These are phyloP conservation scores for Mythimna loreyi DNA, from an alignment of 2,888 invertebrate genomes.

Conservation along the genomic window DNA sequence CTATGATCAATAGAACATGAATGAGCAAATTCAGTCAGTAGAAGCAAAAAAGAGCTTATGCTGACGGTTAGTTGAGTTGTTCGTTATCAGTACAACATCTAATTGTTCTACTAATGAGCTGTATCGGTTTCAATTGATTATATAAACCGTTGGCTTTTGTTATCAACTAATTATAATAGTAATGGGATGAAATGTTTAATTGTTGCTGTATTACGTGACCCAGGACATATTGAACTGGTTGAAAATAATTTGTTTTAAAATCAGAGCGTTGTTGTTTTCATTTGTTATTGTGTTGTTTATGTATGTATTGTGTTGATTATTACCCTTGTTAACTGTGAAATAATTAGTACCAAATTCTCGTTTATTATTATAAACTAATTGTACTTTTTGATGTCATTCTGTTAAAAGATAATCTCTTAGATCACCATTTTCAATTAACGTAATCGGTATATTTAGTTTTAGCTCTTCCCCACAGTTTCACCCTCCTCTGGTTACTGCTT, in stretches of 20 bases:
- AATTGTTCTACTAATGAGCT: slow-evolving; percentile 39
- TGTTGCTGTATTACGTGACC: not conserved
- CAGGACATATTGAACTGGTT: not conserved
- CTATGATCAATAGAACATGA: slow-evolving; percentile 45
- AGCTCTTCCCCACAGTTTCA: too few relatives aligned
- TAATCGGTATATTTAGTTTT: too few relatives aligned
- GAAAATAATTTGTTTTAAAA: slow-evolving; percentile 3
- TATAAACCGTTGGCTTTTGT: slow-evolving; percentile 14
- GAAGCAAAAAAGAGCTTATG: slow-evolving; percentile 18
- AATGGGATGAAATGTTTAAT: slow-evolving; percentile 9
- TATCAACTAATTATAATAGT: slow-evolving; percentile 6
- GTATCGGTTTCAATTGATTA: slow-evolving; percentile 27
- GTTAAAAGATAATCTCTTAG: not conserved
- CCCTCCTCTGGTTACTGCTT: too few relatives aligned
- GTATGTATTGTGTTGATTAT: not conserved
- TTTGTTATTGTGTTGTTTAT: not conserved
- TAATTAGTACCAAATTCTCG: not conserved
- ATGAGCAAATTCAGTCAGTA: slow-evolving; percentile 52
- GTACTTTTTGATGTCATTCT: not conserved
- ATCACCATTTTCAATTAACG: not conserved
- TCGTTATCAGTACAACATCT: slow-evolving; percentile 25
- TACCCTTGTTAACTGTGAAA: not conserved
- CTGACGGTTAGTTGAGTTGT: slow-evolving; percentile 28
- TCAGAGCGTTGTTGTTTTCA: not conserved
- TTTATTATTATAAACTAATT: not conserved